Evolutionary conservation across 1,140 invertebrate genomes (phyloP).

Genomic region (Tachypleus tridentatus): DNA sequence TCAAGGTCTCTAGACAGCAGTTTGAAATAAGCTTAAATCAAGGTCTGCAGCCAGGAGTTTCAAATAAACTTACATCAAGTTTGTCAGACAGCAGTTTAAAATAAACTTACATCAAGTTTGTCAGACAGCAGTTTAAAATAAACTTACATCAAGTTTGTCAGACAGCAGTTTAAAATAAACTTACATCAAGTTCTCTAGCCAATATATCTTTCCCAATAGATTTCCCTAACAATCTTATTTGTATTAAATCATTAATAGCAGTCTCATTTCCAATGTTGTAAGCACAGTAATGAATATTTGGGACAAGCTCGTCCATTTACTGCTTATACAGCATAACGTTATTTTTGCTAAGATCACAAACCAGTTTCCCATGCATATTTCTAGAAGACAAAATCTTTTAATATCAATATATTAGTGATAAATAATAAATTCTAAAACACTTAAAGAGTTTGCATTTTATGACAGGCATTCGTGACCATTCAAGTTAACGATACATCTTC

Average conservation of each 20-base stretch:
- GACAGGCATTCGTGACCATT: neutral
- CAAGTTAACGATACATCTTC: neutral
- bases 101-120: no score
- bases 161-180: neutral
- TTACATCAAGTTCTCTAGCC: constrained; percentile 23
- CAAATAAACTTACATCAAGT: no score
- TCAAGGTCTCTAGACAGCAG: no score
- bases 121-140: no score
- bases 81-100: no score
- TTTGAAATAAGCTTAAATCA: no score
- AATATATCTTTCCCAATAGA: constrained; percentile 41
- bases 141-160: no score
- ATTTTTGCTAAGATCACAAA: constrained; percentile 62
- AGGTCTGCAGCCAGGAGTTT: no score
- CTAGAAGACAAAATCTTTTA: constrained; percentile 28
- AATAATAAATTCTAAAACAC: constrained; percentile 51
- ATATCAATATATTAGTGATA: constrained; percentile 14
- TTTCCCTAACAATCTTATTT: constrained; percentile 48
- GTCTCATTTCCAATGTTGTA: constrained; percentile 86
- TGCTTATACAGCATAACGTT: constrained; percentile 66
- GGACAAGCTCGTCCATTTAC: constrained; percentile 72
- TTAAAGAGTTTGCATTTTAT: neutral
- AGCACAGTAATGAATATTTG: constrained; percentile 83
- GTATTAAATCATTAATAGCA: constrained; percentile 72
- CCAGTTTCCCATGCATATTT: constrained; percentile 82